Base-by-base conservation (phyloP, 2,888 invertebrate genomes). In the Pristionchus fissidentatus region DNA sequence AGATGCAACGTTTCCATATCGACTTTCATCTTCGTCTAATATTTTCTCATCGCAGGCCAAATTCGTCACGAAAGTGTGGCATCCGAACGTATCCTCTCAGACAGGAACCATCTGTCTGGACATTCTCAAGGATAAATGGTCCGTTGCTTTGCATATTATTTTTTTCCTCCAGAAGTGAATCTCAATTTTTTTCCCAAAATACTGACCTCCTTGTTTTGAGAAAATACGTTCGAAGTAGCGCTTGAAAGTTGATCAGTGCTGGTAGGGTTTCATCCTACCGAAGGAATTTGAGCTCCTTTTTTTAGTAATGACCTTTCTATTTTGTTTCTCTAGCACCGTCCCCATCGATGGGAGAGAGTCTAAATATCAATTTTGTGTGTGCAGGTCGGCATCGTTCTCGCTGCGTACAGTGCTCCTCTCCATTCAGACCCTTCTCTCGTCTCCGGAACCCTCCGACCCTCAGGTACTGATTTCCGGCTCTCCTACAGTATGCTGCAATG, bases 61-160 rank as follows among this genome's bases (percentile, higher is more conserved):
- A 89, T 99, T 99, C 94, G 95, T 96, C 89, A 99, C 98, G 87
- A 97, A 96, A 94, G 97, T 99, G 93, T 99, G 99, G 99, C 99
- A 99, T 94, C 99, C 99, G 83, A 99, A 99, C 94, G 97, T 99
- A 92, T 98, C 98, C 81, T 98, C 98, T 29, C 98, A 97, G 26
- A 99, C 99, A 0, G 94, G 94, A 49, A 97, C 97, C 79, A 98
- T 99, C 92, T 99, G 99, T 93, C 94, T 99, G 93, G 99, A 99
- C 93, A 98, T 99, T 92, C 94, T 99, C 84, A 98, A 98, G 94
- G 94, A 94, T 88, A 93, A 94, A 87, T 94, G 94, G 94, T 93
- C 87, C 19, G 84, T 66, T 0, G 19, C 10, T 32, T 77, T 52
- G 32, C 22, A 55, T n/a, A n/a, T n/a, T n/a, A n/a, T n/a, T n/a